A percentile compares a stretch with the other conserved stretches of the same genome.
Evolutionary conservation across 2,113 vertebrate species (phyloP).

Genomic region (Lagopus leucura): DNA sequence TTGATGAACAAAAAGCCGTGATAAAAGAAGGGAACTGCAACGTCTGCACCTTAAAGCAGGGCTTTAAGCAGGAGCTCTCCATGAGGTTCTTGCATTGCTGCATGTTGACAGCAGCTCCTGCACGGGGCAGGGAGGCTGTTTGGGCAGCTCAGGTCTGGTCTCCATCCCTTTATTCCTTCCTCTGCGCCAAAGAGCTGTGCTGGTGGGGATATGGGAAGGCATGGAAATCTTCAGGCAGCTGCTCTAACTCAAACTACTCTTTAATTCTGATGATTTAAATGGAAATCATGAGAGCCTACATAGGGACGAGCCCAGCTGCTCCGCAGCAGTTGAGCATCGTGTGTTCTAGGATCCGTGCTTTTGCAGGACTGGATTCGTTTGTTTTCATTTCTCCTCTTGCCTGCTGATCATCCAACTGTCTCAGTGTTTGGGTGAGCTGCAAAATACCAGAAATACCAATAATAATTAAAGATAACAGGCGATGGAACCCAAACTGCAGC

Average conservation of each 20-base stretch:
- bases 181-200: conserved; percentile 14
- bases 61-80: conserved; percentile 63
- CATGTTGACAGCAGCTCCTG: conserved; percentile 17
- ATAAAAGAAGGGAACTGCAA: conserved; percentile 55
- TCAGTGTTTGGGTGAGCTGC: conserved; percentile 29
- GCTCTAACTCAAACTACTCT: background rate
- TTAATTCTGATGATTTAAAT: conserved; percentile 41
- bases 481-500: background rate
- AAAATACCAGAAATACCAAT: background rate
- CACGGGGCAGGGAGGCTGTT: background rate
- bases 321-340: background rate
- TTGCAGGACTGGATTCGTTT: background rate
- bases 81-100: conserved; percentile 1
- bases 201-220: background rate
- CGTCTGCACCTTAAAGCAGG: conserved; percentile 10
- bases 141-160: background rate
- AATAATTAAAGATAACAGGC: conserved; percentile 27
- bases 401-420: conserved; percentile 42
- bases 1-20: background rate
- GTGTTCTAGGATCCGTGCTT: background rate
- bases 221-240: conserved; percentile 19
- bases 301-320: background rate
- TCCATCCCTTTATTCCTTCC: background rate
- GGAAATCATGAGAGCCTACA: background rate
- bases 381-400: conserved; percentile 21